phyloP scores from a whole-genome alignment of 2,113 vertebrate genomes.

The Forbesichthys papilliferus region DNA sequence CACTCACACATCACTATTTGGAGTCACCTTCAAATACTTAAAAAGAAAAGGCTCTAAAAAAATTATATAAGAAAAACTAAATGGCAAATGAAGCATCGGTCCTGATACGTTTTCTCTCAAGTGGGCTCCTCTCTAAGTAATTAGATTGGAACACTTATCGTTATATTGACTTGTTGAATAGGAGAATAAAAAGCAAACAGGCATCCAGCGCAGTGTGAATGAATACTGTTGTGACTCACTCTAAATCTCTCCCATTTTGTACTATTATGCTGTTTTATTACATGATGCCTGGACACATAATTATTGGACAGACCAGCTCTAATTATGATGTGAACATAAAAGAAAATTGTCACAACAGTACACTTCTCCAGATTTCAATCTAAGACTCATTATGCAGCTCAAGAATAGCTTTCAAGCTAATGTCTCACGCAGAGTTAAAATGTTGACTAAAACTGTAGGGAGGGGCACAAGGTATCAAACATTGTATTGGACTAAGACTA shows the following conservation, averaged over 20 bases:
- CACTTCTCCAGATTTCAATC: conserved; percentile 34
- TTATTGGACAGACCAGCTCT: conserved; percentile 3
- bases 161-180: conserved; percentile 44
- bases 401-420: conserved; percentile 39
- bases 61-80: conserved; percentile 27
- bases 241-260: conserved; percentile 15
- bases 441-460: conserved; percentile 28
- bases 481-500: too few species aligned
- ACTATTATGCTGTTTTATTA: conserved; percentile 11
- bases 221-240: conserved; percentile 22
- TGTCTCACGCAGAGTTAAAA: conserved; percentile 36
- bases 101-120: conserved; percentile 44
- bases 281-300: conserved; percentile 17
- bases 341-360: conserved; percentile 27
- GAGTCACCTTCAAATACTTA: conserved; percentile 67
- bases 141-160: conserved; percentile 48
- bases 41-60: conserved; percentile 39
- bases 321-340: conserved; percentile 20
- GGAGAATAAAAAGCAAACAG: background rate
- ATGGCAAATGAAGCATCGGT: conserved; percentile 39
- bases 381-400: conserved; percentile 33
- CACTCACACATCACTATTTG: conserved; percentile 62
- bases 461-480: too few species aligned
- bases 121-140: conserved; percentile 51
- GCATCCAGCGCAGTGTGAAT: background rate